Evolutionary conservation across 2,113 vertebrate species (phyloP).

Genomic region (Myotis yumanensis): DNA sequence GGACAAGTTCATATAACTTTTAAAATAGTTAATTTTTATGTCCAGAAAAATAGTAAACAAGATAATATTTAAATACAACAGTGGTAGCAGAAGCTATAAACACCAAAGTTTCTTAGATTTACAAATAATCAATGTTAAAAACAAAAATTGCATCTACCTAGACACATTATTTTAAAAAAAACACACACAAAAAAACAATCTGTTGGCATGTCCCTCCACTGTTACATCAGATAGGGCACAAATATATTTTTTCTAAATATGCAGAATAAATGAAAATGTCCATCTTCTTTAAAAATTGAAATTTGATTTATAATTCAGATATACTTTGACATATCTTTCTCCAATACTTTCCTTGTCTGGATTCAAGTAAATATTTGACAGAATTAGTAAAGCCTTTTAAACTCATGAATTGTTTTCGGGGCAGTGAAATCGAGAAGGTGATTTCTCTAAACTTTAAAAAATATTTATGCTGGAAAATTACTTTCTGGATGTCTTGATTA

Average conservation of each 20-base stretch:
- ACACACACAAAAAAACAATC: not conserved
- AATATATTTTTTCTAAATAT: conserved; percentile 7
- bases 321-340: not conserved
- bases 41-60: not conserved
- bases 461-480: conserved; percentile 17
- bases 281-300: not conserved
- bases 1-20: not conserved
- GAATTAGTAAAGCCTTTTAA: conserved; percentile 15
- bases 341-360: not conserved
- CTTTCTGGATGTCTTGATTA: conserved; percentile 35
- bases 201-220: not conserved
- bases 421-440: not conserved
- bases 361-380: not conserved
- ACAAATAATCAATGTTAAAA: conserved; percentile 38
- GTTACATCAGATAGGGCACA: not conserved
- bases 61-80: not conserved
- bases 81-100: not conserved
- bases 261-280: not conserved
- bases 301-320: conserved; percentile 44
- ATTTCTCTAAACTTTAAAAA: not conserved
- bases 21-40: not conserved
- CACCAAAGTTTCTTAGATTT: not conserved
- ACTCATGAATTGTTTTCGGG: conserved; percentile 2
- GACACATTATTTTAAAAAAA: not conserved
- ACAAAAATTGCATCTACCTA: not conserved